These are phyloP conservation scores for Lacerta viridis DNA, from an alignment of 2,797 vertebrate genomes.

Conservation along the genomic window DNA sequence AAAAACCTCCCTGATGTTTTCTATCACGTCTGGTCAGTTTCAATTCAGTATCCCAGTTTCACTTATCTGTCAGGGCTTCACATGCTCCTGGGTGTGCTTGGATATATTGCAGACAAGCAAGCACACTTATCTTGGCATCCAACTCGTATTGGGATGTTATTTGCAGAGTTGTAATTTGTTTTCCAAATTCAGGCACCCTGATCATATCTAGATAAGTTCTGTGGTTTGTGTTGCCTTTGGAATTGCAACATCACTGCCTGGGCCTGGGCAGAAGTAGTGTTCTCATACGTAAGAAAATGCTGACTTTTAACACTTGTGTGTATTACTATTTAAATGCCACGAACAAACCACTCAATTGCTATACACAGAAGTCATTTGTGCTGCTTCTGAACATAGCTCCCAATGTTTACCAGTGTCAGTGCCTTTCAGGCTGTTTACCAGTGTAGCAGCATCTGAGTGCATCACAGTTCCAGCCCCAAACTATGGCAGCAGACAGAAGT, in stretches of 20 bases:
- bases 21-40: background rate
- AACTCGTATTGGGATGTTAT: background rate
- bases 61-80: background rate
- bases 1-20: background rate
- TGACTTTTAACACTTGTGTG: background rate
- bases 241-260: background rate
- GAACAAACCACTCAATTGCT: background rate
- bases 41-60: background rate
- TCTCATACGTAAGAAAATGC: background rate
- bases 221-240: background rate
- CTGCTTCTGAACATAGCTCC: background rate
- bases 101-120: slow-evolving; percentile 14
- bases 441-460: background rate
- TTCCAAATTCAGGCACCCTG: background rate
- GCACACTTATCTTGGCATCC: slow-evolving; percentile 5
- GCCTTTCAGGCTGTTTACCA: background rate
- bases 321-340: background rate
- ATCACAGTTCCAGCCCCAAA: background rate
- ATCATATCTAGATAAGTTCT: background rate
- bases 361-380: background rate
- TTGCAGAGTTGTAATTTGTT: background rate
- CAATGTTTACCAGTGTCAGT: background rate
- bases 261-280: background rate
- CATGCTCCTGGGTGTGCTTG: background rate
- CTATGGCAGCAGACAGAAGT: background rate